Evolutionary conservation across 2,888 invertebrate species (phyloP).

Genomic region (Cheilosia scutellata): DNA sequence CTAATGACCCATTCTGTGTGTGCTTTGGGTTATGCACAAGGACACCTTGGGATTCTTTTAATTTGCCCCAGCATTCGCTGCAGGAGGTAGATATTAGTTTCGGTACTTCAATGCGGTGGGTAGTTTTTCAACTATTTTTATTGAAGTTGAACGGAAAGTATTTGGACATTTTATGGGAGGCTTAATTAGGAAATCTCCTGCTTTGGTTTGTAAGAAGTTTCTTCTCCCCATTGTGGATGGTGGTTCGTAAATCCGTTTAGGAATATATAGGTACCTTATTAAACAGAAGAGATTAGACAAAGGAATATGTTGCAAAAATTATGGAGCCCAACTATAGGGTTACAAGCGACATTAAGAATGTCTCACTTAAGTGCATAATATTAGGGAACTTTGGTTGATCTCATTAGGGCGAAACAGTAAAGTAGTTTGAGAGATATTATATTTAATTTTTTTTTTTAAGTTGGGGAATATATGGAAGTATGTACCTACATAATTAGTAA

Average conservation of each 20-base stretch:
- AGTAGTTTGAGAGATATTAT: background rate
- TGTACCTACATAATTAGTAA: too few species aligned
- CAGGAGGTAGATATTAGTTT: conserved; percentile 52
- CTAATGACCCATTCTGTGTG: conserved; percentile 72
- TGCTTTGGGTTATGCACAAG: conserved; percentile 68
- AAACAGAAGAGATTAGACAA: conserved; percentile 24
- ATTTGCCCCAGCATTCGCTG: conserved; percentile 36
- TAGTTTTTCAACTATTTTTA: conserved; percentile 67
- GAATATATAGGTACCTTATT: conserved; percentile 26
- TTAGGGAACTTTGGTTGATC: conserved; percentile 5
- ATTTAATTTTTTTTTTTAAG: background rate
- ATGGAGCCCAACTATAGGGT: background rate
- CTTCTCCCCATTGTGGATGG: background rate
- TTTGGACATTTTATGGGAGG: conserved; percentile 65
- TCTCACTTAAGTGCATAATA: background rate
- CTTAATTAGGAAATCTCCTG: conserved; percentile 56
- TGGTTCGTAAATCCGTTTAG: conserved; percentile 37
- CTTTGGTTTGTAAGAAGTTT: background rate
- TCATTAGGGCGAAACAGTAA: conserved; percentile 19
- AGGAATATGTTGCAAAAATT: conserved; percentile 30
- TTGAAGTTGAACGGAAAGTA: conserved; percentile 64
- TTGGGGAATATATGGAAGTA: background rate
- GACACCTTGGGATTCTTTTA: conserved; percentile 75
- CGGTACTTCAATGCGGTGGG: conserved; percentile 19
- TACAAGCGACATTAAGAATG: background rate